Evolutionary conservation across 2,113 vertebrate species (phyloP).

Genomic region (Protomyctophum bolini): DNA sequence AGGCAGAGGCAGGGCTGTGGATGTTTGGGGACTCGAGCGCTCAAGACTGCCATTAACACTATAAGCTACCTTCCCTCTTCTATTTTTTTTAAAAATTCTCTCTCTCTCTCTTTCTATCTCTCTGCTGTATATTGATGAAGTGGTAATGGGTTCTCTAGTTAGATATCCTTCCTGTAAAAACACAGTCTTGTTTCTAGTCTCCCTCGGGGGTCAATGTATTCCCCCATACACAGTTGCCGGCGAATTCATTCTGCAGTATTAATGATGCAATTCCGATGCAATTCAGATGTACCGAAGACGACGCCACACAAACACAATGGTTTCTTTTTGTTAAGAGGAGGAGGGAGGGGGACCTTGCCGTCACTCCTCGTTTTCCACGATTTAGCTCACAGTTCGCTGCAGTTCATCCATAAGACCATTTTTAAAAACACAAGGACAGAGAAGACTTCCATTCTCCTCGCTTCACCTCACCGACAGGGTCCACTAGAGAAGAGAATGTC

Average conservation of each 20-base stretch:
- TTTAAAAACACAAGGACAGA: slow-evolving; percentile 24
- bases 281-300: slow-evolving; percentile 64
- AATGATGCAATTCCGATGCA: slow-evolving; percentile 75
- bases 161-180: slow-evolving; percentile 71
- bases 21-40: slow-evolving; percentile 65
- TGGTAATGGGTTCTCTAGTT: slow-evolving; percentile 69
- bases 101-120: slow-evolving; percentile 10
- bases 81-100: neutral
- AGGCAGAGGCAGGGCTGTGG: slow-evolving; percentile 43
- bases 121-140: slow-evolving; percentile 70
- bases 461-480: slow-evolving; percentile 52
- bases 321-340: slow-evolving; percentile 3
- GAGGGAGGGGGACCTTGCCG: slow-evolving; percentile 29
- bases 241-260: slow-evolving; percentile 68
- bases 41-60: slow-evolving; percentile 63
- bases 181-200: slow-evolving; percentile 67
- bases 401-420: slow-evolving; percentile 48
- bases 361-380: slow-evolving; percentile 19
- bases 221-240: slow-evolving; percentile 56
- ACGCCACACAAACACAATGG: slow-evolving; percentile 37
- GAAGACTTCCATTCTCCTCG: slow-evolving; percentile 47
- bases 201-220: slow-evolving; percentile 72
- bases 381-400: neutral
- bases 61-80: slow-evolving; percentile 54
- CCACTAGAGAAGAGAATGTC: slow-evolving; percentile 64